These are phyloP conservation scores for Gobio occitaniae DNA, from an alignment of 2,797 vertebrate species.

Conservation along the genomic window DNA sequence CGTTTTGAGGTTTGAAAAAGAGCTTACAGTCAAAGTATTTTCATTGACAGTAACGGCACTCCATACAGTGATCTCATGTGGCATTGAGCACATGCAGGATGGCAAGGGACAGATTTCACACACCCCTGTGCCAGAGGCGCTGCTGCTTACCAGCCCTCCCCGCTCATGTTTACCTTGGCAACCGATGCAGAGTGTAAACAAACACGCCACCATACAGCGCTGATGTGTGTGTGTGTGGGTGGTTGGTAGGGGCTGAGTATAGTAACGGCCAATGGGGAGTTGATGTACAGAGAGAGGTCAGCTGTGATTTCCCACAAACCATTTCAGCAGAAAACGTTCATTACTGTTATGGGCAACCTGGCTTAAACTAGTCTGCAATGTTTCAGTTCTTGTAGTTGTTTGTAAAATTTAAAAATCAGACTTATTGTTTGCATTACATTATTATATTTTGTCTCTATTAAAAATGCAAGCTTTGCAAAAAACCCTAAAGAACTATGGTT, in stretches of 20 bases:
- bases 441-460: background rate
- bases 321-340: background rate
- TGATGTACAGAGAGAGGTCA: conserved; percentile 31
- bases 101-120: conserved; percentile 19
- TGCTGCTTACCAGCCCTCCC: conserved; percentile 37
- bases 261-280: conserved; percentile 44
- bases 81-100: background rate
- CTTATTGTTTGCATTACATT: background rate
- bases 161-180: conserved; percentile 52
- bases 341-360: background rate
- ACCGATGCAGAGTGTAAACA: conserved; percentile 50
- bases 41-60: conserved; percentile 18
- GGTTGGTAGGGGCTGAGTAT: conserved; percentile 1
- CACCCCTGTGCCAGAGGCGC: conserved; percentile 18
- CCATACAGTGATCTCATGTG: background rate
- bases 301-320: conserved; percentile 30
- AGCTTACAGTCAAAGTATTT: background rate
- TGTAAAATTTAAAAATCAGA: background rate
- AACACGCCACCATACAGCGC: conserved; percentile 31
- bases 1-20: background rate
- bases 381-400: background rate
- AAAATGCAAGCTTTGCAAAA: background rate
- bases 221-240: conserved; percentile 7
- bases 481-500: background rate
- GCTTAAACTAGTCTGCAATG: conserved; percentile 1